phyloP scores from a whole-genome alignment of 2,797 vertebrate genomes.

The Caiman crocodilus region DNA sequence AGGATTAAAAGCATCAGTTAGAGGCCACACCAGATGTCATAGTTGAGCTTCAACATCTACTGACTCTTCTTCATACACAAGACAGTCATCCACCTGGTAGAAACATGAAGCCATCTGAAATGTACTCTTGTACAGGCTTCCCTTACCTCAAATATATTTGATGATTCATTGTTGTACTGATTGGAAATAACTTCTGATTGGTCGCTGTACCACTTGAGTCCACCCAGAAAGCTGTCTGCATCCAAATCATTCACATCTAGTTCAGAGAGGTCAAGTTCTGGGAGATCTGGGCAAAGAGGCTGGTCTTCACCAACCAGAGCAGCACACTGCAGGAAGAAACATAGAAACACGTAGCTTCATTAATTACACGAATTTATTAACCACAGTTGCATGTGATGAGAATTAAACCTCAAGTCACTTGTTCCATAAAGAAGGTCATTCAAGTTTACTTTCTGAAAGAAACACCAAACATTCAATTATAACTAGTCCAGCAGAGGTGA shows the following conservation, averaged over 20 bases:
- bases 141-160: constrained; percentile 98
- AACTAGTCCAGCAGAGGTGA: background rate
- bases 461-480: background rate
- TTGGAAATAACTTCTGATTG: constrained; percentile 99
- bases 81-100: background rate
- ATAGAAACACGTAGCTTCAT: constrained; percentile 37
- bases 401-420: constrained; percentile 73
- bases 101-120: background rate
- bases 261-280: constrained; percentile 99
- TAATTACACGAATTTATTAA: constrained; percentile 77
- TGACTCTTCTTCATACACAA: background rate
- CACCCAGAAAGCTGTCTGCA: constrained; percentile 97
- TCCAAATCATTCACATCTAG: constrained; percentile 98
- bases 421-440: constrained; percentile 45
- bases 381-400: constrained; percentile 70
- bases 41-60: background rate
- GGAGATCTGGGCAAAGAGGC: constrained; percentile 98
- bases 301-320: constrained; percentile 99
- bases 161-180: constrained; percentile 95
- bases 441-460: constrained; percentile 18
- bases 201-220: constrained; percentile 99
- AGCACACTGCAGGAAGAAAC: constrained; percentile 89
- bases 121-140: background rate
- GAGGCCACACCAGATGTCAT: background rate
- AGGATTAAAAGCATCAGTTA: background rate